Conservation (phyloP, 2,888 invertebrate genomes). For the Agonopterix subpropinquella region DNA sequence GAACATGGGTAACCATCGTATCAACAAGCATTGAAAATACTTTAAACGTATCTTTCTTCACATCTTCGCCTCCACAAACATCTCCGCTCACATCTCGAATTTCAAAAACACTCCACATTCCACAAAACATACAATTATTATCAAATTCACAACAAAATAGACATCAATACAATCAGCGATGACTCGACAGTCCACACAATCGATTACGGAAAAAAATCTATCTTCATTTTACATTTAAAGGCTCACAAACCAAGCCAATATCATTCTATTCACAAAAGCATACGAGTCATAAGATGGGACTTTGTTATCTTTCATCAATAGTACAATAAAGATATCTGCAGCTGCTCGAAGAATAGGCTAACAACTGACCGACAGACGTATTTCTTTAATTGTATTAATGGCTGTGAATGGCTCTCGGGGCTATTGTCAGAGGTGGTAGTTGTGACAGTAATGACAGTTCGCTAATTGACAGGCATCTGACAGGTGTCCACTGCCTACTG, state of each 20-base stretch:
- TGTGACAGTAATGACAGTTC: slow-evolving; percentile 32
- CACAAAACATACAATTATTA: not conserved
- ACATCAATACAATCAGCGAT: slow-evolving; percentile 8
- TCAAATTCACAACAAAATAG: slow-evolving; percentile 32
- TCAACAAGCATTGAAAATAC: no score
- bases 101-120: slow-evolving; percentile 14
- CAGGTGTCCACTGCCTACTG: slow-evolving; percentile 27
- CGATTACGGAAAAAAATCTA: slow-evolving; percentile 9
- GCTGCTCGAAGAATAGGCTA: slow-evolving; percentile 16
- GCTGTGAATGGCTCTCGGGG: no score
- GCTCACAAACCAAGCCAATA: no score
- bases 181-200: slow-evolving; percentile 24
- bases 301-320: not conserved
- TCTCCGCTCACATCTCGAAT: slow-evolving; percentile 17
- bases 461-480: slow-evolving; percentile 50
- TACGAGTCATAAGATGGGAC: not conserved
- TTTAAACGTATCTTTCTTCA: no score
- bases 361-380: slow-evolving; percentile 22
- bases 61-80: slow-evolving; percentile 1
- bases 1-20: no score
- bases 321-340: slow-evolving; percentile 28
- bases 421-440: no score
- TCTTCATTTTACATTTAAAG: no score
- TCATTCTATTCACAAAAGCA: no score
- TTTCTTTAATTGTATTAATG: slow-evolving; percentile 29